Base-by-base conservation (phyloP, 2,113 vertebrate genomes). In the Odocoileus hemionus region DNA sequence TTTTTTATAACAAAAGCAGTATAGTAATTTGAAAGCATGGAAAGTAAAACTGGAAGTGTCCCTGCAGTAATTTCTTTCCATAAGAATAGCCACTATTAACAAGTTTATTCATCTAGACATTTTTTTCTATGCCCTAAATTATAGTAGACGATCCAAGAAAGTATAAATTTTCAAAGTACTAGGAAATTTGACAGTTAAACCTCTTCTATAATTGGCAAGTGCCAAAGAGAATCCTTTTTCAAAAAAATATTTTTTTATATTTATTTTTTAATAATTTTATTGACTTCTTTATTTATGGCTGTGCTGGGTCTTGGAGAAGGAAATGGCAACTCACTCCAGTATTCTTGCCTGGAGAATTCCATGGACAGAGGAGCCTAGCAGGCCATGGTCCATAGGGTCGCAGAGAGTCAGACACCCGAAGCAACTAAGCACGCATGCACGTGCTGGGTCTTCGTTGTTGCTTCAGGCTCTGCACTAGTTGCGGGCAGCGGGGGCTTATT, bases 11-110 rank as follows among this genome's bases (percentile, higher is more conserved):
- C 33, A 76, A 94, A 94, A 86, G 54, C 60, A 89, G 92, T 50
- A 67, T 7, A 93, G 78, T 86, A 86, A 86, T 89, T 91, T 15
- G 47, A 82, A 87, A 16, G 39, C 33, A 2, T 50, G 3, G 58
- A 58, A 96, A 70, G 23, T 93, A 76, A 96, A 91, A 95, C 79
- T 94, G 28, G 26, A 84, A 86, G 39, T 90, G 33, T 94, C 15
- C 54, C 2, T 25, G 33, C 26, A 88, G 17, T n/a, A 87, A 96
- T 61, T 23, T 39, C 61, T 57, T 11, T 91, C 5, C 15, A 16
- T 21, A 85, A 30, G 43, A 85, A 25, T 86, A 91, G 78, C 5
- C 5, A 95, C 39, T 54, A 28, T 90, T 58, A 64, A 33, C 10
- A 43, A 70, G 30, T 47, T 92, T 76, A 78, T 47, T 85, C 43